phyloP scores from a whole-genome alignment of 2,797 vertebrate species.

The Acrocephalus scirpaceus region DNA sequence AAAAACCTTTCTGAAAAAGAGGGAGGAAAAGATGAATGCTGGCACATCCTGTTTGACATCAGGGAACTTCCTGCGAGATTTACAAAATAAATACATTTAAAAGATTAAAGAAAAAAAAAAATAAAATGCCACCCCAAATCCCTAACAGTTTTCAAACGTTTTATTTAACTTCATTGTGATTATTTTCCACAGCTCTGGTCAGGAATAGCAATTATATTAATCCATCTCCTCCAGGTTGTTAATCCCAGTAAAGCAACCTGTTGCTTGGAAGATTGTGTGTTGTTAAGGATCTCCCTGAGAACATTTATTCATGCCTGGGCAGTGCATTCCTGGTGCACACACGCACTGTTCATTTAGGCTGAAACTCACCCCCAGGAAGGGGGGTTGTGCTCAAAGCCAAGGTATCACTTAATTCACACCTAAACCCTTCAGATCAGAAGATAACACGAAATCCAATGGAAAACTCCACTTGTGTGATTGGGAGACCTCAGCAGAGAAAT shows the following conservation, averaged over 20 bases:
- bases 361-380: not conserved
- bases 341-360: not conserved
- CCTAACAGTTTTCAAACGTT: not conserved
- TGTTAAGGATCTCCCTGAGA: conserved; percentile 43
- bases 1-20: not conserved
- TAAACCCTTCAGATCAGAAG: conserved; percentile 21
- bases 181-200: not conserved
- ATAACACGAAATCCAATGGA: conserved; percentile 36
- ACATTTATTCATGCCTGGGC: conserved; percentile 36
- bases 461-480: not conserved
- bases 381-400: not conserved
- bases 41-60: not conserved
- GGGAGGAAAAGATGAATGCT: not conserved
- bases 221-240: conserved; percentile 40
- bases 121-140: not conserved
- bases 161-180: conserved; percentile 21
- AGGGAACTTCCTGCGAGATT: not conserved
- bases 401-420: conserved; percentile 22
- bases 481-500: not conserved
- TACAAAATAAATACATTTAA: not conserved
- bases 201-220: conserved; percentile 61
- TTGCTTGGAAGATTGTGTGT: conserved; percentile 35
- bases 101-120: not conserved
- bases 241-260: conserved; percentile 53
- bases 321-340: not conserved